Conservation (phyloP, 2,113 vertebrate genomes). For the Tauraco erythrolophus region DNA sequence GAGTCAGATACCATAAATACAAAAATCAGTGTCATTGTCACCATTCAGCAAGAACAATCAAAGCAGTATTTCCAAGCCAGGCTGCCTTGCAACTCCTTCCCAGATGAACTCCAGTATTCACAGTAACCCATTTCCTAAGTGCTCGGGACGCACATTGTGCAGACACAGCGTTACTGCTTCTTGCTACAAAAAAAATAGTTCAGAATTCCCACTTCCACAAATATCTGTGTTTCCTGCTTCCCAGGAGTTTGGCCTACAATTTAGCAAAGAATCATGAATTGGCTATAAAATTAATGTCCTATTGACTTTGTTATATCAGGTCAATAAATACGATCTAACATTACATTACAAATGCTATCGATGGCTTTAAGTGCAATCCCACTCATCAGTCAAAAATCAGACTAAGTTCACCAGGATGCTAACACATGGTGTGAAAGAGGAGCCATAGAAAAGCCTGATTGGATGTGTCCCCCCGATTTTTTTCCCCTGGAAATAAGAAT, state of each 20-base stretch:
- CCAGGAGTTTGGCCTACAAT: neutral
- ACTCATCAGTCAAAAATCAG: neutral
- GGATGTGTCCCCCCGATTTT: neutral
- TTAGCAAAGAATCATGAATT: neutral
- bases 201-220: neutral
- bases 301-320: neutral
- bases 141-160: accelerated
- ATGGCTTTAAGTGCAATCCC: neutral
- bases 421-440: neutral
- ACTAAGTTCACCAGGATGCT: neutral
- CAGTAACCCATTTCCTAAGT: neutral
- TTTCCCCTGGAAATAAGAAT: neutral
- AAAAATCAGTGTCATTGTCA: neutral
- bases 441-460: neutral
- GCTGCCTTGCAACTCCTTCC: neutral
- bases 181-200: neutral
- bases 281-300: neutral
- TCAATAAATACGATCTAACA: neutral
- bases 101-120: neutral
- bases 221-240: neutral
- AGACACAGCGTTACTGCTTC: neutral
- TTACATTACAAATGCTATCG: neutral
- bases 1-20: neutral
- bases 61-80: neutral
- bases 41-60: neutral